A percentile compares a stretch with the other conserved stretches of the same genome.
Conservation (phyloP, 64 coral and sea anemone species). For the Montipora cactus region DNA sequence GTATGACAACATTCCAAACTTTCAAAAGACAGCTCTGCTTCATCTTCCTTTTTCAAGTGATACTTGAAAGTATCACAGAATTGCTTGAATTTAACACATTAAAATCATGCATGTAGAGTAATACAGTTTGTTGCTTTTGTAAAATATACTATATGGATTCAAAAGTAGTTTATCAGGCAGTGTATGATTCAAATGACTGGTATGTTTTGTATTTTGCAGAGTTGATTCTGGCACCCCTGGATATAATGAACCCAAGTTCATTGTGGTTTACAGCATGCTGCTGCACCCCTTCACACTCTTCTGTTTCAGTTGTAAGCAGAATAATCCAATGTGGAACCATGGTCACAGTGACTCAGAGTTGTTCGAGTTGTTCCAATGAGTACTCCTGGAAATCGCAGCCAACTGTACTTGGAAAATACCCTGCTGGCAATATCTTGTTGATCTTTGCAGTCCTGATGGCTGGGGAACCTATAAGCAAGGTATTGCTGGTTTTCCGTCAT, state of each 20-base stretch:
- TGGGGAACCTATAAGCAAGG: conserved; percentile 42
- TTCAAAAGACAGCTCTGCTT: no score
- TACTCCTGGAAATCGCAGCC: conserved; percentile 37
- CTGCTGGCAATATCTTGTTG: conserved; percentile 31
- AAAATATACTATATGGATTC: no score
- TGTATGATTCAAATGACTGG: no score
- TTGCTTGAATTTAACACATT: no score
- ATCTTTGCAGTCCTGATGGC: conserved; percentile 60
- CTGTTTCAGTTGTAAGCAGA: conserved; percentile 59
- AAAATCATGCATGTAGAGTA: no score
- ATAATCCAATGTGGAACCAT: conserved; percentile 55
- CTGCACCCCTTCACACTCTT: conserved; percentile 33
- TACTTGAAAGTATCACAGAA: no score
- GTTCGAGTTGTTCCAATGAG: neutral
- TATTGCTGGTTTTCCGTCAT: conserved; percentile 44
- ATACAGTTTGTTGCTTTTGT: no score
- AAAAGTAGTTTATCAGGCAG: no score
- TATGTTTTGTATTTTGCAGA: conserved; percentile 9
- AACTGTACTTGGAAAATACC: conserved; percentile 21
- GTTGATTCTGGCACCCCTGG: conserved; percentile 35
- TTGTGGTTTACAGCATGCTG: conserved; percentile 55
- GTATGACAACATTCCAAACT: no score
- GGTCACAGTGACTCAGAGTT: conserved; percentile 43
- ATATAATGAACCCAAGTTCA: conserved; percentile 55
- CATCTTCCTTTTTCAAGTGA: no score